These are phyloP conservation scores for Oscheius sp. DNA, from an alignment of 2,888 invertebrate genomes.

Conservation along the genomic window DNA sequence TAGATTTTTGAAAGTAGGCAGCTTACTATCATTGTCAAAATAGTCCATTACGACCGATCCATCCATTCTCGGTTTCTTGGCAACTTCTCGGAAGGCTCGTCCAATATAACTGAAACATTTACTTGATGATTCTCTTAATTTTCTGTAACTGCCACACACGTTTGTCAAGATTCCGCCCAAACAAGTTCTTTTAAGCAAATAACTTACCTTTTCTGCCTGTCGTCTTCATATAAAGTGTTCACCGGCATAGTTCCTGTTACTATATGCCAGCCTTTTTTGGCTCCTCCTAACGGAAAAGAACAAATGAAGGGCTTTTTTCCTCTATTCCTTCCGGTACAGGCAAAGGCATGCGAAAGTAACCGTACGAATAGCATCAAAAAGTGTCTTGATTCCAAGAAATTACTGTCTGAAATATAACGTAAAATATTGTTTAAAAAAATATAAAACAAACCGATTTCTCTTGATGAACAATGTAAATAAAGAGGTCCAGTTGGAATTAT, in stretches of 20 bases:
- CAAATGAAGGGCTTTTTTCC: conserved; percentile 48
- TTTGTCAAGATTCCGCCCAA: not conserved
- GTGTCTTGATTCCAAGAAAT: conserved; percentile 42
- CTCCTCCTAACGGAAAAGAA: conserved; percentile 43
- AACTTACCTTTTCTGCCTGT: conserved; percentile 45
- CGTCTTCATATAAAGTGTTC: conserved; percentile 44
- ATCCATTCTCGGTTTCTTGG: conserved; percentile 28
- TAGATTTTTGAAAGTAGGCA: not conserved
- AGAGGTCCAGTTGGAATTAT: conserved; percentile 45
- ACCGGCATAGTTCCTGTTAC: conserved; percentile 58
- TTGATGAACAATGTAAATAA: conserved; percentile 33
- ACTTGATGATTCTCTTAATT: too few relatives aligned
- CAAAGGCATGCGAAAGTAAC: conserved; percentile 50
- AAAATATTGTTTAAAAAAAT: not conserved
- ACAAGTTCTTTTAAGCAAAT: not conserved
- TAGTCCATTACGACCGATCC: conserved; percentile 30
- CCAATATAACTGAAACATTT: conserved; percentile 50
- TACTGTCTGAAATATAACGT: not conserved
- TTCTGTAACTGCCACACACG: not conserved
- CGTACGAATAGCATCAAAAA: conserved; percentile 47
- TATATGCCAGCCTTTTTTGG: conserved; percentile 42
- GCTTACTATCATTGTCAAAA: conserved; percentile 46
- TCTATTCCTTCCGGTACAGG: conserved; percentile 30
- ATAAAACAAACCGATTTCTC: conserved; percentile 24
- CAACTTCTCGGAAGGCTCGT: conserved; percentile 49